Conservation (phyloP, 2,797 vertebrate species). For the Carapus acus region DNA sequence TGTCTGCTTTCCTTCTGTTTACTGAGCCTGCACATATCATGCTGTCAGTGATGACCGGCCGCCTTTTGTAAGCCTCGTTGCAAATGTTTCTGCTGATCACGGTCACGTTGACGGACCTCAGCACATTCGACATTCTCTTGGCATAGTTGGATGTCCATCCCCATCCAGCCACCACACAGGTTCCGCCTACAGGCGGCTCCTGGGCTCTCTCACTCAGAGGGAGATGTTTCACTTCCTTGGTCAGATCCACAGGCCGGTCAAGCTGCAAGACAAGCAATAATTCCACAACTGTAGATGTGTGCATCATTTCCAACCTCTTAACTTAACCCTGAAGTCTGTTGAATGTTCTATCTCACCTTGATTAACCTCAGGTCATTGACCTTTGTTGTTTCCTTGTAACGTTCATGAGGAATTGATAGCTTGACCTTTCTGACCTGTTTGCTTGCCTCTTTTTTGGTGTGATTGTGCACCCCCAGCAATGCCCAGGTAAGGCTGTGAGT, state of each 20-base stretch:
- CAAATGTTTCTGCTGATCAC: slow-evolving; percentile 55
- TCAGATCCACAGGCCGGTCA: slow-evolving; percentile 28
- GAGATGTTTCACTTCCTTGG: slow-evolving; percentile 26
- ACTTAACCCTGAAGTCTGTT: no score
- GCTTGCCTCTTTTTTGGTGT: slow-evolving; percentile 5
- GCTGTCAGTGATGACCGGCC: slow-evolving; percentile 36
- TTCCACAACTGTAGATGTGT: neutral
- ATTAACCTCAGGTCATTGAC: slow-evolving; percentile 56
- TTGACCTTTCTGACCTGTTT: slow-evolving; percentile 34
- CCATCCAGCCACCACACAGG: slow-evolving; percentile 67
- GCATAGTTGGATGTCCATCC: neutral
- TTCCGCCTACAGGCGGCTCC: slow-evolving; percentile 15
- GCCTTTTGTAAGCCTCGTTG: slow-evolving; percentile 49
- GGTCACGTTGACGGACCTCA: slow-evolving; percentile 59
- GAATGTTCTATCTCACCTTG: no score
- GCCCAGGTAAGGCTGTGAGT: slow-evolving; percentile 20
- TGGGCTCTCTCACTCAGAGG: neutral
- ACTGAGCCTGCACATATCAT: slow-evolving; percentile 68
- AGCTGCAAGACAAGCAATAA: slow-evolving; percentile 46
- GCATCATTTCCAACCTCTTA: no score
- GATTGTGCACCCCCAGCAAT: slow-evolving; percentile 58
- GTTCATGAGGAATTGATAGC: slow-evolving; percentile 24
- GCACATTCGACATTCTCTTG: slow-evolving; percentile 37
- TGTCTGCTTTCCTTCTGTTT: neutral
- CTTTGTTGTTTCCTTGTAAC: accelerated